Conservation (phyloP, 2,113 vertebrate genomes). For the Stigmatopora nigra region DNA sequence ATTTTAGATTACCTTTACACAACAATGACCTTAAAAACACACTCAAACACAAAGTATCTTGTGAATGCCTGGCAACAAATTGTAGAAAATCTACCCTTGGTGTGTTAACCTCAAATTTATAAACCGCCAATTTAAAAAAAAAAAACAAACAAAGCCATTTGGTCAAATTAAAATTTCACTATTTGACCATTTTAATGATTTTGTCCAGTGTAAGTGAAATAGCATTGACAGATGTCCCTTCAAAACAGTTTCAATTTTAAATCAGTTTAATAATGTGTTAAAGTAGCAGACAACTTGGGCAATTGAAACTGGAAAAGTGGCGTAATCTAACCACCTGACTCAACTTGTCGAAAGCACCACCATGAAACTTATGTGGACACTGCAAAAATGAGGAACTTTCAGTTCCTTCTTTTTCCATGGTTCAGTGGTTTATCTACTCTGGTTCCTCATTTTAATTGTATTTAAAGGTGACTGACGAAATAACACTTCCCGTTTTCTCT, state of each 20-base stretch:
- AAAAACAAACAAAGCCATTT: too few species aligned
- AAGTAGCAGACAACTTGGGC: neutral
- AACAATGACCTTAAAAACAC: neutral
- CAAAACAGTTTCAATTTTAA: neutral
- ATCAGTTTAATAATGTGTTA: neutral
- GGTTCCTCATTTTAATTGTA: conserved; percentile 32
- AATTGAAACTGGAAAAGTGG: neutral
- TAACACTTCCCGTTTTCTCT: conserved; percentile 33
- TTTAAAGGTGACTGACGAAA: neutral
- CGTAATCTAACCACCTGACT: neutral
- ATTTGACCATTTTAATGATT: too few species aligned
- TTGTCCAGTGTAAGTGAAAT: too few species aligned
- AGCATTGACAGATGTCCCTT: neutral
- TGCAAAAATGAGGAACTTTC: conserved; percentile 28
- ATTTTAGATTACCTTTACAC: neutral
- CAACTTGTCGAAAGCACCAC: neutral
- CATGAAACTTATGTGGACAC: neutral
- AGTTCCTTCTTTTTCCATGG: conserved; percentile 35
- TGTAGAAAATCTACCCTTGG: neutral
- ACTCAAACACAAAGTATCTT: neutral
- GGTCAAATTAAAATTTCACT: too few species aligned
- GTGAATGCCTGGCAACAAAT: neutral
- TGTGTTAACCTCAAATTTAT: too few species aligned
- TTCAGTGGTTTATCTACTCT: conserved; percentile 27
- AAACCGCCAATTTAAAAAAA: too few species aligned